Evolutionary conservation across 2,113 vertebrate genomes (phyloP).

Genomic region (Penelope pileata): DNA sequence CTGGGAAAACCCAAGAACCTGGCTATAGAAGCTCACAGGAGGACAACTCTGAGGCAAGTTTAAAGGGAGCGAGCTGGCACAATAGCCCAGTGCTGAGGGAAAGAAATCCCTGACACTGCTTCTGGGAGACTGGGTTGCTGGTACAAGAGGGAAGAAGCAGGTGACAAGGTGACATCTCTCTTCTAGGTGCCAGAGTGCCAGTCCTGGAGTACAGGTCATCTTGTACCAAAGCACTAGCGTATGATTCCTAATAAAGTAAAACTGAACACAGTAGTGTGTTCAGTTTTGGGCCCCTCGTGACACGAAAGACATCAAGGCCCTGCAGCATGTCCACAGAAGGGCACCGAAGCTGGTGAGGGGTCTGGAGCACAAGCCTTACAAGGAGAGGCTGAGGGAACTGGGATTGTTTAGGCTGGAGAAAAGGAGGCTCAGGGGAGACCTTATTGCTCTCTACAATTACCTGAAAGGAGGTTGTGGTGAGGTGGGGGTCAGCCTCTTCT

Average conservation of each 20-base stretch:
- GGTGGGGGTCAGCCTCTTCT: too few relatives aligned
- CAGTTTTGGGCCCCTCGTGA: too few relatives aligned
- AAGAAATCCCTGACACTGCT: background rate
- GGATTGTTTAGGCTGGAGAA: too few relatives aligned
- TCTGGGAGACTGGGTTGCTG: background rate
- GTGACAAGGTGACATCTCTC: background rate
- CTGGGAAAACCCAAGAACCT: background rate
- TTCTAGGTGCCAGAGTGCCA: background rate
- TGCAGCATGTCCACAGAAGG: too few relatives aligned
- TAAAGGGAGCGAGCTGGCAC: background rate
- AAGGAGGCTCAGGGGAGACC: too few relatives aligned
- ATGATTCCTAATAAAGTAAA: background rate
- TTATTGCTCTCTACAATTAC: too few relatives aligned
- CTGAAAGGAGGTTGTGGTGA: too few relatives aligned
- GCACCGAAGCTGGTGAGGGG: too few relatives aligned
- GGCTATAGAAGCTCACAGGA: background rate
- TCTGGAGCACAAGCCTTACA: too few relatives aligned
- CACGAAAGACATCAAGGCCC: too few relatives aligned
- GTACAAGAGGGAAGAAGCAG: background rate
- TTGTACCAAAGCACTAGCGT: background rate
- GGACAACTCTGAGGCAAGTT: background rate
- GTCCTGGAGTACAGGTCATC: background rate
- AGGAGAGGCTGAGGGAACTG: too few relatives aligned
- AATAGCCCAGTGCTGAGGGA: background rate
- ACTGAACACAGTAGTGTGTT: too few relatives aligned